Base-by-base conservation (phyloP, 2,888 invertebrate genomes). In the Pollenia labialis region DNA sequence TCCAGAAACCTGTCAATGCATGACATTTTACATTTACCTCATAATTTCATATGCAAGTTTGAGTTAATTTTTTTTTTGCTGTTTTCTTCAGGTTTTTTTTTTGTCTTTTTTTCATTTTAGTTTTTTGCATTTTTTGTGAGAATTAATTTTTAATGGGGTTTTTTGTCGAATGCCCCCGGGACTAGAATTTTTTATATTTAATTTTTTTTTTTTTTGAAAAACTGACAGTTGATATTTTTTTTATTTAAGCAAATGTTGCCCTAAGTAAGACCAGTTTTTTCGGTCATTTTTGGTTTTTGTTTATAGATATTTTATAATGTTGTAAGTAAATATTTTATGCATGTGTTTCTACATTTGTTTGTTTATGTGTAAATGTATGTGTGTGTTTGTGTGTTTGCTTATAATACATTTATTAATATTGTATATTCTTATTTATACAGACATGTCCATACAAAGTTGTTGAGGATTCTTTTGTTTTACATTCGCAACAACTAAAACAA, bases 1-100 rank as follows among this genome's bases (percentile, higher is more conserved):
- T 88, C 87, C 87, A 87, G 88, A 89, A 89, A 89, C 88, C 89
- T 89, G 89, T 89, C 89, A 90, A 89, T 92, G 92, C 91, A 91
- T 92, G 92, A 92, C 92, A 92, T 91, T 92, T 92, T 90, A 90
- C 91, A 92, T 92, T 92, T 92, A 90, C 88, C 89, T 90, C 89
- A 91, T 90, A 90, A 91, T 90, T 87, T 87, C 76, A 84, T 81
- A 81, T 87, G 87, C 84, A 81, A 81, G 76, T 81, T 68, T 77
- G 32, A 32, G 32, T 32, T 32, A 2, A 23, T 23, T 32, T 32
- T 32, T 32, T 32, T 32, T 32, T 32, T 32, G n/a, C 6, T 6
- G 32, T 32, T 32, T 32, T 32, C 32, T 32, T 32, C 6, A 32
- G 32, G 32, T 72, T 56, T 62, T 72, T 56, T 62, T 52, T 69